Conservation (phyloP, 1,140 invertebrate species). For the Formica exsecta region DNA sequence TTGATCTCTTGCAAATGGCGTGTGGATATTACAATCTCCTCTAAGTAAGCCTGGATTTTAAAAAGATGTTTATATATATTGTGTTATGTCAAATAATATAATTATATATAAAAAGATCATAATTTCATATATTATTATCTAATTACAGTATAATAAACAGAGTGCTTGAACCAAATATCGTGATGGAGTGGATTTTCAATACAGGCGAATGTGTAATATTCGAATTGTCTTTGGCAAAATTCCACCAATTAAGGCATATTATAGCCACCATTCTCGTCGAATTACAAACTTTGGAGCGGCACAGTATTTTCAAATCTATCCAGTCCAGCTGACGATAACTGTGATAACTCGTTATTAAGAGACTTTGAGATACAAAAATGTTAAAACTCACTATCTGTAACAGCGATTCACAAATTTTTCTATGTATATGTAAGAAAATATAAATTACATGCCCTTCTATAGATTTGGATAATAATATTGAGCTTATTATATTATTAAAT, state of each 20-base stretch:
- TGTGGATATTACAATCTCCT: conserved; percentile 83
- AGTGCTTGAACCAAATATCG: conserved; percentile 82
- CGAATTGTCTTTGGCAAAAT: conserved; percentile 82
- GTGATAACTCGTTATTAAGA: too few species aligned
- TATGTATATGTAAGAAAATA: too few species aligned
- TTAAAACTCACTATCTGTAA: too few species aligned
- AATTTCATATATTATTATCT: conserved; percentile 28
- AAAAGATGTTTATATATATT: conserved; percentile 25
- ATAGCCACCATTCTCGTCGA: conserved; percentile 83
- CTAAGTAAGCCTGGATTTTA: conserved; percentile 77
- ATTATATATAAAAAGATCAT: conserved; percentile 3
- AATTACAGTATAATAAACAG: conserved; percentile 81
- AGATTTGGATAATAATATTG: too few species aligned
- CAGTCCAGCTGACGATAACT: conserved; percentile 53
- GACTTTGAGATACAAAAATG: too few species aligned
- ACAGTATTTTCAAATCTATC: conserved; percentile 77
- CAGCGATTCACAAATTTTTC: too few species aligned
- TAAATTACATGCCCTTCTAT: too few species aligned
- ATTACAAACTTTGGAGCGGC: conserved; percentile 80
- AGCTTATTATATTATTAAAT: too few species aligned
- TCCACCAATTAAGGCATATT: conserved; percentile 83
- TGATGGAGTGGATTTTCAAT: conserved; percentile 84
- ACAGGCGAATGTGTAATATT: conserved; percentile 81
- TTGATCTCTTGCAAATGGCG: conserved; percentile 82
- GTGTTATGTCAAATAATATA: neutral